Evolutionary conservation across 1,140 invertebrate genomes (phyloP).

Genomic region (Ceratosolen fusciceps): DNA sequence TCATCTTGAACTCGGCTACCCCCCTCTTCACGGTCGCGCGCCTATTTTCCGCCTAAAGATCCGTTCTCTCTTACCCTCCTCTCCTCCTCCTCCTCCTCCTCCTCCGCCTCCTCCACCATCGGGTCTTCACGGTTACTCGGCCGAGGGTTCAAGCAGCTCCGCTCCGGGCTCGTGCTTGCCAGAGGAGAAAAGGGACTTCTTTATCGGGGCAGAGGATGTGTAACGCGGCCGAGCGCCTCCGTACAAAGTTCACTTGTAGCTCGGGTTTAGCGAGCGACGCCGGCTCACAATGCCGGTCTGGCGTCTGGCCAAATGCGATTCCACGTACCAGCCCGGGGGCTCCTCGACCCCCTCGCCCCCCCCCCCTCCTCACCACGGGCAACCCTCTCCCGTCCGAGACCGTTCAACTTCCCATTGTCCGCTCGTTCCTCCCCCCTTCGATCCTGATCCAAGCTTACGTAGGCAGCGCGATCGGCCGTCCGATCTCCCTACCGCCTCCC

Average conservation of each 20-base stretch:
- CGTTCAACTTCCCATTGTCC: background rate
- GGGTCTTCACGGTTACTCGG: too few species aligned
- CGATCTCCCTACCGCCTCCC: background rate
- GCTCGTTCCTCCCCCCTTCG: background rate
- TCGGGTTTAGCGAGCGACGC: slow-evolving; percentile 17
- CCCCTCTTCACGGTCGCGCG: background rate
- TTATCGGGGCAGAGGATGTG: slow-evolving; percentile 29
- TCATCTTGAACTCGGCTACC: background rate
- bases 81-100: too few species aligned
- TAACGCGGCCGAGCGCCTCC: slow-evolving; percentile 27
- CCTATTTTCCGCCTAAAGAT: too few species aligned
- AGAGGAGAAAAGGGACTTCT: too few species aligned
- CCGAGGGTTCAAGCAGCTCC: too few species aligned
- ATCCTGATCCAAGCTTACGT: background rate
- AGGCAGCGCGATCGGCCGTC: slow-evolving; percentile 8
- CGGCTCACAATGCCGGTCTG: slow-evolving; percentile 47
- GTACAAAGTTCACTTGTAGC: slow-evolving; percentile 48
- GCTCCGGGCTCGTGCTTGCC: too few species aligned
- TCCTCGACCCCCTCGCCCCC: slow-evolving; percentile 27
- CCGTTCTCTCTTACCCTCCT: too few species aligned
- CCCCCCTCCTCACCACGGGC: background rate
- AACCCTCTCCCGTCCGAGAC: too few species aligned
- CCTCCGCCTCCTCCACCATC: too few species aligned
- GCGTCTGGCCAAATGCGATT: slow-evolving; percentile 44
- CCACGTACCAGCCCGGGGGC: slow-evolving; percentile 33